Evolutionary conservation across 1,140 invertebrate species (phyloP).

Genomic region (Pseudomyrmex flavicornis): DNA sequence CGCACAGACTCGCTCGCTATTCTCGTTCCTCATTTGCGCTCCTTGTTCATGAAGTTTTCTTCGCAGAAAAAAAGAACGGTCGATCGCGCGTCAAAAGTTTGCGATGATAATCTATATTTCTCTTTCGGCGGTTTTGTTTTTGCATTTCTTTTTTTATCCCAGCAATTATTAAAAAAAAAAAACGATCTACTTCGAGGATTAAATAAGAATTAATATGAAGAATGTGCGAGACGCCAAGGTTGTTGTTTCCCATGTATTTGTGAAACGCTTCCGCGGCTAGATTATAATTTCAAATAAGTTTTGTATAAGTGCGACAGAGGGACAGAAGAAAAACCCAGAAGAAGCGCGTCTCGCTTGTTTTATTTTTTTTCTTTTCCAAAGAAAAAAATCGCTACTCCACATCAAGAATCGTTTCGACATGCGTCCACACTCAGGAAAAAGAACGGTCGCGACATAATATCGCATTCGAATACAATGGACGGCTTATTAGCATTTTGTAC

Average conservation of each 20-base stretch:
- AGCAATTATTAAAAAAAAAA: conserved; percentile 26
- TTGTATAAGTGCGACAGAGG: background rate
- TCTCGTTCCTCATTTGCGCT: background rate
- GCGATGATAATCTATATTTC: background rate
- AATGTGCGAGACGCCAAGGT: background rate
- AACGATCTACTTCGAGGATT: conserved; percentile 12
- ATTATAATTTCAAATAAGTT: conserved; percentile 55
- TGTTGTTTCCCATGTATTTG: conserved; percentile 45
- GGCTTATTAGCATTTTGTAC: conserved; percentile 70
- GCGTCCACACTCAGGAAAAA: conserved; percentile 19
- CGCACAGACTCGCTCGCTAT: background rate
- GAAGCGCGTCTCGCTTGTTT: background rate
- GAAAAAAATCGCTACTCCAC: conserved; percentile 26
- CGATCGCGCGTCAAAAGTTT: conserved; percentile 19
- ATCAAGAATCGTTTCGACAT: conserved; percentile 28
- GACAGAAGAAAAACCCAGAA: background rate
- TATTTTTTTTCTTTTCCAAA: conserved; percentile 1
- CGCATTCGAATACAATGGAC: conserved; percentile 72
- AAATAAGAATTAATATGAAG: conserved; percentile 41
- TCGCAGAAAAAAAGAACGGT: background rate
- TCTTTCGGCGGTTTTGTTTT: background rate
- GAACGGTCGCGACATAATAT: conserved; percentile 60
- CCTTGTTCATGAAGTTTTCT: background rate
- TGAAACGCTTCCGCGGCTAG: conserved; percentile 43
- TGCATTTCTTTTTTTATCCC: background rate